Base-by-base conservation (phyloP, 2,113 vertebrate genomes). In the Pseudorhombus dupliciocellatus region DNA sequence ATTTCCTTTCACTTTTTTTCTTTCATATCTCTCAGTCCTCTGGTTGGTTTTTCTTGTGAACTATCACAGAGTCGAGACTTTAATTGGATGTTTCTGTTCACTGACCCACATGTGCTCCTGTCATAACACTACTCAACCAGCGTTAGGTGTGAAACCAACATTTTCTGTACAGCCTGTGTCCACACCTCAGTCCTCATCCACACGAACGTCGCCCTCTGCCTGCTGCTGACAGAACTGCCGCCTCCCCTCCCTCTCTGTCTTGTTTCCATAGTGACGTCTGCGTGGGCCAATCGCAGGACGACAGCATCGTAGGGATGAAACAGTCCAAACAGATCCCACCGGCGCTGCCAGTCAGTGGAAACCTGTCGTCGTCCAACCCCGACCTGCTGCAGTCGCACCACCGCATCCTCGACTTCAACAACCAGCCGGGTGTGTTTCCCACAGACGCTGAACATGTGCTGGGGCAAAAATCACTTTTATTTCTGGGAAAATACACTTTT, bases 251-350 rank as follows among this genome's bases (percentile, higher is more conserved):
- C 37, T 54, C 48, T 58, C 42, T 16, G 21, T 79, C 77, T 77
- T 63, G 66, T 87, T 84, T 86, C 82, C 84, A 82, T 92, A 99
- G 97, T 82, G 98, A 99, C 40, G 96, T 98, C 76, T 97, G 95
- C 77, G 97, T 99, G 75, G 98, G 98, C 62, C 98, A 99, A 83
- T 98, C 97, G 80, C 98, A 99, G 79, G 98, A 99, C 70, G 98
- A 99, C 94, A 99, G 96, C 89, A 99, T 99, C 42, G 96, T 99
- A 26, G 98, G 98, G 2, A 91, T 99, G 88, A 95, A 97, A 90
- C 97, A 98, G 90, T 96, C 94, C 0, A 98, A 98, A 84, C 96
- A 98, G 84, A 96, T 98, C 88, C 96, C 97, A 22, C 93, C 97
- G 0, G 94, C 96, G 20, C 87, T 99, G 64, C 97, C 97, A 0